Base-by-base conservation (phyloP, 2,113 vertebrate genomes). In the Rhynchopsitta pachyrhyncha region DNA sequence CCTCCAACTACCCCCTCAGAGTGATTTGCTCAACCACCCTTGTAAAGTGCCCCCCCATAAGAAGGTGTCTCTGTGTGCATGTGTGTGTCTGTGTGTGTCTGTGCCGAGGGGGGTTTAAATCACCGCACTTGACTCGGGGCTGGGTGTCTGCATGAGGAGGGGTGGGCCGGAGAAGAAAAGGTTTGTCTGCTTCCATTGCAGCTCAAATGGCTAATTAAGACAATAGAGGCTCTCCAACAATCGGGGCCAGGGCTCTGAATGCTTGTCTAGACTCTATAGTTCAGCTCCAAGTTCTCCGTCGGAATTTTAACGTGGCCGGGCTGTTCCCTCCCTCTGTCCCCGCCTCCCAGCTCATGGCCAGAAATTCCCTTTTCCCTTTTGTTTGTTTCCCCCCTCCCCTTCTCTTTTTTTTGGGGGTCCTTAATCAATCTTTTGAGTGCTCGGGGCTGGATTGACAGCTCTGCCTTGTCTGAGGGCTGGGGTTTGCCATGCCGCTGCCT, bases 231-330 rank as follows among this genome's bases (percentile, higher is more conserved):
- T 85, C 69, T 53, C 35, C 81, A 93, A 96, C 95, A 96, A 97
- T 96, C 7, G 90, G 60, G 91, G 92, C 92, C 64, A 12, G 66
- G 91, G 68, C 91, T 23, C 19, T 97, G 95, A 97, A 98, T 97
- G 95, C 64, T 90, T 93, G 97, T 98, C 97, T 98, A 98, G 97
- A 98, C 97, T 97, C 97, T 94, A 96, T 89, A 96, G 96, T 95
- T 91, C 79, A 80, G 86, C 96, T 53, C 49, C 94, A 94, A 83
- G 84, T 94, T 94, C 97, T 96, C 96, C 86, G 93, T 96, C 97
- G 97, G 97, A 97, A 97, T 98, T 95, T 97, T 97, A 97, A 97
- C 97, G 91, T 91, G 95, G 80, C 92, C 47, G 22, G 77, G 92
- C 81, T 93, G 50, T 86, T 80, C 92, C 94, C 87, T 94, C 94